Percentiles rank a stretch among this genome's conserved stretches.
Evolutionary conservation across 1,140 invertebrate species (phyloP).

Genomic region (Pseudobourletiella spinata): DNA sequence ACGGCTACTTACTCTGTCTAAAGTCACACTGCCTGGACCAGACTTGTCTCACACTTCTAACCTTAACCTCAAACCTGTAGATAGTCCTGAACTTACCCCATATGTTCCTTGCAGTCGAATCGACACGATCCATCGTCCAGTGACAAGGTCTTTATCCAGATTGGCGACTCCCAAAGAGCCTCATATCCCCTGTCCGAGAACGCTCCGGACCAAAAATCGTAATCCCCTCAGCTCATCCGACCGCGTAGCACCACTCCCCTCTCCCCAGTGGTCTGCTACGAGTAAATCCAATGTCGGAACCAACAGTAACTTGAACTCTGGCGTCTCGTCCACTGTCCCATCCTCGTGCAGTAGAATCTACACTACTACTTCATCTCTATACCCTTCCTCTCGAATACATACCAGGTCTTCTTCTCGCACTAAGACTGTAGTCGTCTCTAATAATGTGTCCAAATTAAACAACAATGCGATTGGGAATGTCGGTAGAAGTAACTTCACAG

Average conservation of each 20-base stretch:
- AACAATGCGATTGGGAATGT: slow-evolving; percentile 11
- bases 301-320: slow-evolving; percentile 2
- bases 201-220: slow-evolving; percentile 25
- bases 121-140: slow-evolving; percentile 25
- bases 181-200: slow-evolving; percentile 22
- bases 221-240: slow-evolving; percentile 7
- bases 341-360: background rate
- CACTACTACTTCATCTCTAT: slow-evolving; percentile 5
- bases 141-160: slow-evolving; percentile 28
- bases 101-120: slow-evolving; percentile 28
- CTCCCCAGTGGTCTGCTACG: background rate
- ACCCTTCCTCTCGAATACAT: slow-evolving; percentile 8
- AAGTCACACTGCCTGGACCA: slow-evolving; percentile 24
- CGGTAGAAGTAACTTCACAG: background rate
- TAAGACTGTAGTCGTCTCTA: slow-evolving; percentile 1
- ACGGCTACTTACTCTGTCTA: slow-evolving; percentile 31
- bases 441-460: slow-evolving; percentile 8
- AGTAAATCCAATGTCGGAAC: background rate
- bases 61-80: slow-evolving; percentile 16
- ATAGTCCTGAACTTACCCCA: slow-evolving; percentile 27
- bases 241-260: background rate
- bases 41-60: slow-evolving; percentile 19
- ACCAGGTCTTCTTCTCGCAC: slow-evolving; percentile 16
- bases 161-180: slow-evolving; percentile 27
- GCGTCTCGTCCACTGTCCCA: slow-evolving; percentile 3